A percentile compares a stretch with the other conserved stretches of the same genome.
Conservation (phyloP, 92 coral and sea anemone genomes). For the Scolanthus callimorphus region DNA sequence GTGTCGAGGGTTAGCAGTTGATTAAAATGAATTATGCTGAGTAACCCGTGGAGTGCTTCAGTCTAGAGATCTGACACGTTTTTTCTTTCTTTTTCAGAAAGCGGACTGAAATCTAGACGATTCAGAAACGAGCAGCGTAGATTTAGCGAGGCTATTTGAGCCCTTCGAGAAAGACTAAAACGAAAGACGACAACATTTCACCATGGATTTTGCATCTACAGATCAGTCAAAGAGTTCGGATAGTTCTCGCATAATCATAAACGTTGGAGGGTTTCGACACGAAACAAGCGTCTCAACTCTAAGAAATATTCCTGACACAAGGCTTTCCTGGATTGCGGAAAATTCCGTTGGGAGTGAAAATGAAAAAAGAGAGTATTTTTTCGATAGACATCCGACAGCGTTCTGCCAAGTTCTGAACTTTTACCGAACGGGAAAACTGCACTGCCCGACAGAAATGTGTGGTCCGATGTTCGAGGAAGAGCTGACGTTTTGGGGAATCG, state of each 20-base stretch:
- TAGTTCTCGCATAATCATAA: constrained; percentile 61
- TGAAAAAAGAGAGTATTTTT: constrained; percentile 68
- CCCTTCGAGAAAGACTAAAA: background rate
- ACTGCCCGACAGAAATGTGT: constrained; percentile 85
- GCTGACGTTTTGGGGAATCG: constrained; percentile 84
- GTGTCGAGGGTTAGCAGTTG: too few species aligned
- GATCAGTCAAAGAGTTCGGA: constrained; percentile 51
- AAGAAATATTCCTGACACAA: constrained; percentile 81
- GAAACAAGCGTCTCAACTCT: constrained; percentile 73
- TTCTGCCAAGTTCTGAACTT: constrained; percentile 78
- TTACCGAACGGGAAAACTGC: constrained; percentile 85
- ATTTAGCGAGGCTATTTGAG: too few species aligned
- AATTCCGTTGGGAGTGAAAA: constrained; percentile 40
- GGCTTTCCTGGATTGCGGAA: constrained; percentile 79
- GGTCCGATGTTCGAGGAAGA: constrained; percentile 92
- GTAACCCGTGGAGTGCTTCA: background rate
- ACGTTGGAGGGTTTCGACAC: constrained; percentile 85
- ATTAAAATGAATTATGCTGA: too few species aligned
- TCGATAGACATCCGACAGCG: constrained; percentile 83
- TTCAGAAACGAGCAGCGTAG: too few species aligned
- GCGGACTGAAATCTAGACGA: background rate
- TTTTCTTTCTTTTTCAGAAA: background rate
- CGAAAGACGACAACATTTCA: background rate
- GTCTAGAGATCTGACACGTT: background rate
- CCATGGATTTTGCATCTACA: constrained; percentile 41